Evolutionary conservation across 2,888 invertebrate genomes (phyloP), one percentile per base, ranked within the genome.

Genomic region (Eilema caniola): DNA sequence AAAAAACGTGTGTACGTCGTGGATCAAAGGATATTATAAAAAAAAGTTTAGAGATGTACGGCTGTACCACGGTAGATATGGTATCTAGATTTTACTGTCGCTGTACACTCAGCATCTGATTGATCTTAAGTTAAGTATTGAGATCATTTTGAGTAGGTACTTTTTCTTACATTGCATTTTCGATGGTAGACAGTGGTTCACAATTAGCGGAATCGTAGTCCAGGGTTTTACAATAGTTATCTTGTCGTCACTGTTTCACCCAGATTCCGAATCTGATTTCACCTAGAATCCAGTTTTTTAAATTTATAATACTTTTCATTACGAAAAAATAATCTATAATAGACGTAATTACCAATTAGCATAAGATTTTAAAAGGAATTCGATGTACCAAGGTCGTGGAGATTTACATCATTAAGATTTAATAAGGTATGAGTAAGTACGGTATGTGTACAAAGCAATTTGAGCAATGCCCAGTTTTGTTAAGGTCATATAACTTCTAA

Each of bases 401-500:
- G 8, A 53, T 37, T 41, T 62, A 25, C 41, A 62, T 62, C 62
- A 25, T 62, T 25, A 25, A 41, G 53, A n/a, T 10, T 62, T 41
- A 7, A 62, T 62, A 41, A 25, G 24, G 53, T 53, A 53, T n/a
- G 20, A n/a, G 25, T 20, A 20, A 16, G 47, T 47, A 47, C 47
- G 20, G 24, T 16, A 25, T 62, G 37, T 62, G 62, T 62, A 41
- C 41, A 62, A 62, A 41, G 62, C 41, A 62, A 53, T 24, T 53
- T 64, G 33, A 57, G 65, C 65, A 66, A 66, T 24, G 57, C 11
- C 57, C 66, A 57, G 57, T 20, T 57, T 33, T 65, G 24, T 33
- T 56, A 66, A 66, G 66, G 66, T 57, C 66, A 66, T 31, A 24
- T 66, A 23, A 31, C 31, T 23, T 23, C 65, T 57, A 57, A 33